Evolutionary conservation across 1,140 invertebrate genomes (phyloP), one percentile per base, ranked within the genome.

Genomic region (Pomacea maculata): DNA sequence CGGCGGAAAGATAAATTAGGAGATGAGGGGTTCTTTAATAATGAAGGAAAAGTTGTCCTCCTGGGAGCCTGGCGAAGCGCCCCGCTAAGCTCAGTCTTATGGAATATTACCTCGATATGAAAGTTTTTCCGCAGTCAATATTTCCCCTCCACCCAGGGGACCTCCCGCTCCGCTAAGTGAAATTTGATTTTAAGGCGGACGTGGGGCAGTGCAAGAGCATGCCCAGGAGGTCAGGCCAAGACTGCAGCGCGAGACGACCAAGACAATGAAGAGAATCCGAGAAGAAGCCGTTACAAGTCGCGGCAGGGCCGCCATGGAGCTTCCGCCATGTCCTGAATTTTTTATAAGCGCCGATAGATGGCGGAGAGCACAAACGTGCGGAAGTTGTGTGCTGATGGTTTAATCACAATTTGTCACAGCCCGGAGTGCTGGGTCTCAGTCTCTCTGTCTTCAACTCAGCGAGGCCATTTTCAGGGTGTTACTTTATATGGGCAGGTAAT

Each of bases 1-100:
- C 65, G 67, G 77, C 77, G 12, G 25, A 17, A 54, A 78, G 77
- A 78, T 78, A 78, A 78, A 78, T 78, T 78, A 78, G 77, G 77
- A 70, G 67, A 78, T 70, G 77, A 77, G 77, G 67, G 77, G 77
- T 70, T 78, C 77, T 78, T 78, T 78, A 78, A 78, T 78, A 78
- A 78, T 78, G 77, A 78, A 78, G 77, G 77, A 78, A 78, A 68
- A 29, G 67, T 57, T 15, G 52, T 52, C 57, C 77, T 65, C 75
- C n/a, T 6, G 45, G 14, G 67, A 55, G n/a, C 63, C 9, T 2
- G 77, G 2, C 14, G 11, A 65, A 70, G 64, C 77, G 77, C 10
- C 65, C 45, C 17, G 65, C 77, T 71, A 78, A 77, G 70, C 65
- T 67, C 77, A 54, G 65, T 70, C 34, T 78, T 78, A 67, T 78